Percentiles rank a stretch among this genome's conserved stretches.
Conservation (phyloP, 2,113 vertebrate species). For the Catagonus wagneri region DNA sequence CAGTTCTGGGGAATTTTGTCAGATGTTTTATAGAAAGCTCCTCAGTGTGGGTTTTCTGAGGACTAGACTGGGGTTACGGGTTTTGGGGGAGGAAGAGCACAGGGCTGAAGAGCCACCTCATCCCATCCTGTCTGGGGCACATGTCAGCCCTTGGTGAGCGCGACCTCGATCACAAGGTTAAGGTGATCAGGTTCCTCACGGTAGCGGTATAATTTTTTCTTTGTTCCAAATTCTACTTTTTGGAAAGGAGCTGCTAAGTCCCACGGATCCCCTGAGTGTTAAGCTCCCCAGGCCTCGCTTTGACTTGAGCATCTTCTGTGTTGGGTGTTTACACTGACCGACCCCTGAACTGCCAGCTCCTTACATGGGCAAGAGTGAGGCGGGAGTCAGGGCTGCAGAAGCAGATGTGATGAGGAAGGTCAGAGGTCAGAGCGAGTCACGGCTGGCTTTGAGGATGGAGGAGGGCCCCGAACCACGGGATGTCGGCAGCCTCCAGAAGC, state of each 20-base stretch:
- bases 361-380: background rate
- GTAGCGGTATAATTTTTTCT: accelerated
- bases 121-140: accelerated
- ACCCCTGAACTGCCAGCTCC: background rate
- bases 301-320: background rate
- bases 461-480: too few species aligned
- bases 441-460: background rate
- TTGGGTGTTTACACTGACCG: background rate
- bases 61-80: accelerated
- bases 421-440: background rate
- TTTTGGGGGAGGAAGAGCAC: background rate
- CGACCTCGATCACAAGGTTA: accelerated
- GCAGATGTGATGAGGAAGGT: background rate
- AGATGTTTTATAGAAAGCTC: background rate
- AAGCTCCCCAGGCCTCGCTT: background rate
- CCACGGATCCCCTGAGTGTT: too few species aligned
- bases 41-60: background rate
- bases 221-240: background rate
- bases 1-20: background rate
- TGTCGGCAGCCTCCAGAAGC: background rate
- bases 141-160: accelerated
- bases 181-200: background rate
- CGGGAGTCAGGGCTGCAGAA: background rate
- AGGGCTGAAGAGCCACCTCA: background rate
- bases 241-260: background rate